A percentile compares a stretch with the other conserved stretches of the same genome.
These are phyloP conservation scores for Pteria penguin DNA, from an alignment of 2,888 invertebrate genomes.

Conservation along the genomic window DNA sequence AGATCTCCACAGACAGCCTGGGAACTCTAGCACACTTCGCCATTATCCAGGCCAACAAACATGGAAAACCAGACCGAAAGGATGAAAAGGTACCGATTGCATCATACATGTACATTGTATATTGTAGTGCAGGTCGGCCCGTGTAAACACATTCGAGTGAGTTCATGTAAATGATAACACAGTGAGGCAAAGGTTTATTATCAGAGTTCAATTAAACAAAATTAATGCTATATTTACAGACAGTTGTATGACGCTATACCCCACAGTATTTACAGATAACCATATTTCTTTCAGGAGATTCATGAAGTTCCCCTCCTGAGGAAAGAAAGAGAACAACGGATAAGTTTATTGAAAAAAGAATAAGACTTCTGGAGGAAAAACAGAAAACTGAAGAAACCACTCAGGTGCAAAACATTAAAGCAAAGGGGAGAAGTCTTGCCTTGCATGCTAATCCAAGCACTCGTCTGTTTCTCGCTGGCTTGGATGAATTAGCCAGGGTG, in stretches of 20 bases:
- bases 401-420: background rate
- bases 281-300: background rate
- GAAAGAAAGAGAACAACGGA: background rate
- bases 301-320: background rate
- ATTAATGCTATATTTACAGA: background rate
- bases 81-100: too few relatives aligned
- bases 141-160: too few relatives aligned
- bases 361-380: background rate
- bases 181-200: too few relatives aligned
- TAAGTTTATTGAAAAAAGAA: background rate
- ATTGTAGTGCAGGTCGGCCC: too few relatives aligned
- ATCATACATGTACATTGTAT: too few relatives aligned
- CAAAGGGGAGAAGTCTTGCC: background rate
- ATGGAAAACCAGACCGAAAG: background rate
- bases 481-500: background rate
- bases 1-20: background rate
- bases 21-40: background rate
- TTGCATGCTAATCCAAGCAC: background rate
- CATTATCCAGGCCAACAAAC: background rate
- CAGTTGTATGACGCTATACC: background rate
- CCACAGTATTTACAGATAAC: too few relatives aligned
- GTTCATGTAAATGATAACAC: too few relatives aligned
- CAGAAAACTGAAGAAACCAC: background rate
- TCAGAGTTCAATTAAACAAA: background rate
- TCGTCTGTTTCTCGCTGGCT: background rate